Evolutionary conservation across 2,113 vertebrate species (phyloP).

Genomic region (Cheilinus undulatus): DNA sequence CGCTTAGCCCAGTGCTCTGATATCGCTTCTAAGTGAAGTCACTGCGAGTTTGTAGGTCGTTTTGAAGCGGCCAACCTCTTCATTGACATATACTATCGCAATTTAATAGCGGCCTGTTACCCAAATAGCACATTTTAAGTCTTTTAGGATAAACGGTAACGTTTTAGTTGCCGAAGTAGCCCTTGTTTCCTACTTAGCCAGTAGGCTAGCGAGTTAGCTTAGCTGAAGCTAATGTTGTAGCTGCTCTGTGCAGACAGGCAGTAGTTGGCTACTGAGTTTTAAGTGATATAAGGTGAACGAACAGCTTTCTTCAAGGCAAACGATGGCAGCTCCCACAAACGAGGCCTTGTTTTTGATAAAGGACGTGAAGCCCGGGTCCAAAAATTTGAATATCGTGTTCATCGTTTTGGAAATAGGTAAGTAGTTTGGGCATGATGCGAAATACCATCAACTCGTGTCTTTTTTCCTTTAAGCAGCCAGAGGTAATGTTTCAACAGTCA

Average conservation of each 20-base stretch:
- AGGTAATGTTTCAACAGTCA: not conserved
- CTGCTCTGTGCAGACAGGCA: not conserved
- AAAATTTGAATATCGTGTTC: constrained; percentile 99
- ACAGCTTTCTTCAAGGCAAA: not conserved
- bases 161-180: not conserved
- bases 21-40: not conserved
- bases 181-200: constrained; percentile 14
- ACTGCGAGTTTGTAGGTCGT: not conserved
- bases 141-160: not conserved
- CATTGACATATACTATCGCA: not conserved
- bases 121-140: not conserved
- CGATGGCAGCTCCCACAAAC: constrained; percentile 85
- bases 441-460: constrained; percentile 31
- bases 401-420: constrained; percentile 99
- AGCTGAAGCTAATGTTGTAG: constrained; percentile 41
- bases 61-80: not conserved
- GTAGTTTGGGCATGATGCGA: constrained; percentile 70
- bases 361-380: constrained; percentile 97
- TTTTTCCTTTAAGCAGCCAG: constrained; percentile 70
- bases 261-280: not conserved
- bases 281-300: constrained; percentile 10
- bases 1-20: constrained; percentile 5
- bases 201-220: constrained; percentile 38
- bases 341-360: constrained; percentile 91
- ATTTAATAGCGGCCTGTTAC: not conserved